Conservation (phyloP, 2,113 vertebrate genomes). For the Chloroceryle aenea region DNA sequence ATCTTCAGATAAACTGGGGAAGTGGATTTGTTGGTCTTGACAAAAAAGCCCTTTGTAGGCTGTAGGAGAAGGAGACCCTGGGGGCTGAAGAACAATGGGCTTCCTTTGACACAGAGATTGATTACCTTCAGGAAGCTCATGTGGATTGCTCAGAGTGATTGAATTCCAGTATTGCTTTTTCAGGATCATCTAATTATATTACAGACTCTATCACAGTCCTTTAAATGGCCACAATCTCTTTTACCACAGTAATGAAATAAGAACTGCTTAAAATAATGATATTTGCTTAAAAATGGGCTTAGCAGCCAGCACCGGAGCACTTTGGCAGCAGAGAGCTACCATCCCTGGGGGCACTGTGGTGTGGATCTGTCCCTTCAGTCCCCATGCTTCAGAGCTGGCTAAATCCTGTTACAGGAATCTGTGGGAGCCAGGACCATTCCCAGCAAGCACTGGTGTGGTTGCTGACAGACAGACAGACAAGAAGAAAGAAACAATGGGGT, state of each 20-base stretch:
- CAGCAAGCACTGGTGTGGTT: not conserved
- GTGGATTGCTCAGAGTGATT: conserved; percentile 18
- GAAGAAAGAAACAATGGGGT: fast-evolving
- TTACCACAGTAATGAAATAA: conserved; percentile 12
- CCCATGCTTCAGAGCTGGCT: not conserved
- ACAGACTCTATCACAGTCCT: not conserved
- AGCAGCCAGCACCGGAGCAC: fast-evolving
- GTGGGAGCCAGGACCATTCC: not conserved
- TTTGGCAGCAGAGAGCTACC: fast-evolving
- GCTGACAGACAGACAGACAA: too few species aligned
- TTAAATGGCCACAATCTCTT: conserved; percentile 35
- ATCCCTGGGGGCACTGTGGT: not conserved
- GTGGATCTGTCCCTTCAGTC: not conserved
- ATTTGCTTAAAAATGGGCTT: not conserved
- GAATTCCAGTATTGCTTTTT: conserved; percentile 55
- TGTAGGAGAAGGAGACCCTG: conserved; percentile 19
- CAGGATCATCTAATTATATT: conserved; percentile 50
- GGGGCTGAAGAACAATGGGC: conserved; percentile 7
- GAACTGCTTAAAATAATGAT: not conserved
- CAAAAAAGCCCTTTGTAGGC: conserved; percentile 8
- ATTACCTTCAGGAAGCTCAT: conserved; percentile 44
- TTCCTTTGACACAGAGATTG: conserved; percentile 38
- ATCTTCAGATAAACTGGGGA: conserved; percentile 9
- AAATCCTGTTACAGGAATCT: fast-evolving
- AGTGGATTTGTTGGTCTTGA: conserved; percentile 30